Base-by-base conservation (phyloP, 1,140 invertebrate genomes). In the Hetaerina americana region DNA sequence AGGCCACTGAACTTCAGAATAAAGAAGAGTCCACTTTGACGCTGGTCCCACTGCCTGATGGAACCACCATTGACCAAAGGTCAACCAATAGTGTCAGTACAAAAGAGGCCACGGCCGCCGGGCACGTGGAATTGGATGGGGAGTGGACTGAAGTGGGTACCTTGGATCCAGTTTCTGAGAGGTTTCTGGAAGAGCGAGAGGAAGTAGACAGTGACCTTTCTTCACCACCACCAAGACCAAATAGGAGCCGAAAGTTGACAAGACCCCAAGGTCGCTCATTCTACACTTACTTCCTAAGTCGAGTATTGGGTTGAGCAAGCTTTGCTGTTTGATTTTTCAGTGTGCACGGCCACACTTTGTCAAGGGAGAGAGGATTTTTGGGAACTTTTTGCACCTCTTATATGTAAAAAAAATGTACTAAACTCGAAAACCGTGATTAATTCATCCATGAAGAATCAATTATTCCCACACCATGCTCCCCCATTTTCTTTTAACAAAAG, bases 201-300 rank as follows among this genome's bases (percentile, higher is more conserved):
- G 40, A 57, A n/a, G 40, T 57, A 57, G 40, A 57, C 22, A n/a
- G 40, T 18, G 40, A 57, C 22, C 22, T 57, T 3, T 57, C 40
- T 18, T 57, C 40, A 10, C 40, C 71, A 27, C 77, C 77, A 8
- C 76, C 78, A 71, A 77, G 77, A 69, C 80, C 77, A 0, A 82
- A 82, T 73, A 72, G 81, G 27, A 77, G 81, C 29, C 75, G 81
- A 22, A 76, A 79, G 57, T 75, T 82, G 22, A 79, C 80, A 10
- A 77, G 78, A 31, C 78, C 81, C 5, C 78, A 80, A 69, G 77
- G 80, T 31, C 80, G 80, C 70, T 78, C 80, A 0, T 82, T 82
- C 74, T 83, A 83, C 74, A 81, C 82, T n/a, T 83, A 82, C 71
- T 83, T 82, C 71, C 80, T 83, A 66, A 82, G 81, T 69, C 76